These are phyloP conservation scores for Prinia subflava DNA, from an alignment of 2,113 vertebrate species.

Conservation along the genomic window DNA sequence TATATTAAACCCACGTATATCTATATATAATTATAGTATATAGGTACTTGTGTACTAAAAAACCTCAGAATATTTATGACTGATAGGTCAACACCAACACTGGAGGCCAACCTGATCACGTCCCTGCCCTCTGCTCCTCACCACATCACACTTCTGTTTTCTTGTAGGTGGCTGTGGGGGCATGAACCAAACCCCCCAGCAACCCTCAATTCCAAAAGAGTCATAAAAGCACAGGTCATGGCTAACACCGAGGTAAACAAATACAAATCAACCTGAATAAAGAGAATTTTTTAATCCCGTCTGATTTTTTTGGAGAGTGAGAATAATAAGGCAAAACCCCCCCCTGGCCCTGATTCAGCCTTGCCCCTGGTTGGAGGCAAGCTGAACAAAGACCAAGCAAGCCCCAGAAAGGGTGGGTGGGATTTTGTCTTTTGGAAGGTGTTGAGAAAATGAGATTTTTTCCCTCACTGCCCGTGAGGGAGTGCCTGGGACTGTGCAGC, in stretches of 20 bases:
- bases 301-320: not conserved
- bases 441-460: not conserved
- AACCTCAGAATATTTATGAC: not conserved
- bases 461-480: not conserved
- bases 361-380: not conserved
- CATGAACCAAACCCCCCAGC: not conserved
- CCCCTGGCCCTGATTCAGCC: not conserved
- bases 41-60: not conserved
- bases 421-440: not conserved
- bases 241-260: constrained; percentile 37
- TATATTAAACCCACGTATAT: not conserved
- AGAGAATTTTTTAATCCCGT: not conserved
- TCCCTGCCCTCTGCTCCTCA: not conserved
- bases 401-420: not conserved
- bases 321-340: not conserved
- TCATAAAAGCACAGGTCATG: not conserved
- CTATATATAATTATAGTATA: not conserved
- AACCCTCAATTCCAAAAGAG: not conserved
- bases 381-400: not conserved
- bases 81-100: rapidly evolving
- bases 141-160: not conserved
- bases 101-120: not conserved
- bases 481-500: not conserved
- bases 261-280: constrained; percentile 31
- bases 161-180: not conserved